Conservation (phyloP, 1,140 invertebrate genomes). For the Helicoverpa zea region DNA sequence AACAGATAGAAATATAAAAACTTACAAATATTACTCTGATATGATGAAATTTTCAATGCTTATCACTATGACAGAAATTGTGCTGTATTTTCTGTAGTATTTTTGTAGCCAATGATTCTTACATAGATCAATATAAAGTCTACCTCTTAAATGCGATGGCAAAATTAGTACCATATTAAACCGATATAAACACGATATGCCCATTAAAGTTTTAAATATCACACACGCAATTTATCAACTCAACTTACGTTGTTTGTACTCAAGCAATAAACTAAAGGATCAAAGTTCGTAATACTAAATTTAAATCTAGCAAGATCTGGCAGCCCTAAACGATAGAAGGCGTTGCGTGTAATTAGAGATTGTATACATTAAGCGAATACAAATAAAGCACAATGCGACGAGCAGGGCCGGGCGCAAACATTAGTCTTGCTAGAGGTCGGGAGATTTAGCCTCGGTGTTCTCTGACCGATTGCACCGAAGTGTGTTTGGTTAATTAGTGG, state of each 20-base stretch:
- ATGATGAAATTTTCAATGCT: no score
- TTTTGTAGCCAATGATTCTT: no score
- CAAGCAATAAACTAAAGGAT: constrained; percentile 23
- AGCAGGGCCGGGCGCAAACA: constrained; percentile 78
- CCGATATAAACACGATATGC: not conserved
- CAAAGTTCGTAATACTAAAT: constrained; percentile 34
- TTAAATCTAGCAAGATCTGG: constrained; percentile 41
- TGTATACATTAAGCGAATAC: constrained; percentile 85
- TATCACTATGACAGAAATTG: no score
- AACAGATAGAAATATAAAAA: not conserved
- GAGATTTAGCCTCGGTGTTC: constrained; percentile 68
- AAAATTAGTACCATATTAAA: not conserved
- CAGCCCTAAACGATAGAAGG: constrained; percentile 73
- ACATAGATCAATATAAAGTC: no score
- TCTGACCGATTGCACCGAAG: constrained; percentile 40
- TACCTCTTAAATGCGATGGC: not conserved
- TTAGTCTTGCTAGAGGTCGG: constrained; percentile 80
- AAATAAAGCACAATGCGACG: constrained; percentile 84
- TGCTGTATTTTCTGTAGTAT: no score
- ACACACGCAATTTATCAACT: not conserved
- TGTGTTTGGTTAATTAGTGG: not conserved
- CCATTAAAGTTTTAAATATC: not conserved
- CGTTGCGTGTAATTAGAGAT: constrained; percentile 86
- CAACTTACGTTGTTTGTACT: not conserved
- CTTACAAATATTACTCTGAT: not conserved